Evolutionary conservation across 2,113 vertebrate genomes (phyloP), one percentile per base, ranked within the genome.

Genomic region (Mus pahari): DNA sequence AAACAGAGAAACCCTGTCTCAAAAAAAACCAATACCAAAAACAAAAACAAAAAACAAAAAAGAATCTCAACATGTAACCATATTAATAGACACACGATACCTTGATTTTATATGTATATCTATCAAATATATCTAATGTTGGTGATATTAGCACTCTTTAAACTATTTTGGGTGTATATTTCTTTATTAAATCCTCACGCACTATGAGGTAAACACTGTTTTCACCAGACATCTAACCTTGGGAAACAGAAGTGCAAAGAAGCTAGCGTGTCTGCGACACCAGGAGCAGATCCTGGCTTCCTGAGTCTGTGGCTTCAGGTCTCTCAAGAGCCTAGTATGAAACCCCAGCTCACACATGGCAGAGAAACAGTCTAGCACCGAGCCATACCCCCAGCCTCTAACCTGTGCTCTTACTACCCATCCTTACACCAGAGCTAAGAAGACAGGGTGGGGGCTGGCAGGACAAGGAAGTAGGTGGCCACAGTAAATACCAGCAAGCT

Each of bases 171-270:
- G 77, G 9, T 71, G 50, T n/a, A 60, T 20, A 45, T 16, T 50
- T 90, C 45, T 1, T 74, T 42, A 53, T 28, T 81, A 90, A 84
- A 74, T 53, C 45, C 24, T 92, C 64, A 87, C 2, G 71, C 31
- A 83, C n/a, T 79, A 81, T 45, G 3, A 91, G 50, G n/a, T 71
- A 62, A 58, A 39, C 53, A 86, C 31, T 82, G 42, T 71, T 64
- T 50, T 33, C 3, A 45, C 7, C 12, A 55, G 71, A 82, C 55
- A 4, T 62, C 71, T 91, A 53, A 84, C 31, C 36, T 64, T 39
- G 79, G n/a, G 83, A 97, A 95, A 92, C 45, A 31, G 84, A 90
- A 53, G 82, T 45, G 60, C 19, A 36, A 0, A 36, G 60, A 82
- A 36, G 14, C 48, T 7, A 64, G 16, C 8, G 13, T 6, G 22